A percentile compares a stretch with the other conserved stretches of the same genome.
These are phyloP conservation scores for Taenaris catops DNA, from an alignment of 2,888 invertebrate genomes.

Conservation along the genomic window DNA sequence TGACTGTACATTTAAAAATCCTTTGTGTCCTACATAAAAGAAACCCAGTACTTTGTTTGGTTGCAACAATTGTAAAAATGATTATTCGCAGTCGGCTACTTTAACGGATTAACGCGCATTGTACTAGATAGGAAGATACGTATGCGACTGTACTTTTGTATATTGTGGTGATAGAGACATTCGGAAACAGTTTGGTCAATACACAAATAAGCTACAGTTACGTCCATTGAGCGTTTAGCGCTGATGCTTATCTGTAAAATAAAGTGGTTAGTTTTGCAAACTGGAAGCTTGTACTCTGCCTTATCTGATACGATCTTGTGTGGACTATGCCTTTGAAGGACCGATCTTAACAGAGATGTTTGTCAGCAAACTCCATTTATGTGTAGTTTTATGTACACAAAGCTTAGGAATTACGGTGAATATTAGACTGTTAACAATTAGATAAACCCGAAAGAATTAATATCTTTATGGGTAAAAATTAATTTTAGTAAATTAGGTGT, in stretches of 20 bases:
- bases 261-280: slow-evolving; percentile 62
- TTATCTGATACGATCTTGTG: slow-evolving; percentile 30
- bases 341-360: slow-evolving; percentile 32
- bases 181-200: slow-evolving; percentile 43
- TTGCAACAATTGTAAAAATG: slow-evolving; percentile 53
- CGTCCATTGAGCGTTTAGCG: slow-evolving; percentile 57
- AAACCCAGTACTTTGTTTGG: slow-evolving; percentile 53
- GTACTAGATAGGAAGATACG: slow-evolving; percentile 28
- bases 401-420: too few species aligned
- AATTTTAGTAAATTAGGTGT: too few species aligned
- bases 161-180: slow-evolving; percentile 24
- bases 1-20: slow-evolving; percentile 34
- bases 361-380: slow-evolving; percentile 25
- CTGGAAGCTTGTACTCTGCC: slow-evolving; percentile 31
- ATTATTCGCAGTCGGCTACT: slow-evolving; percentile 64
- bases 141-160: slow-evolving; percentile 10
- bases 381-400: too few species aligned
- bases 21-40: slow-evolving; percentile 52
- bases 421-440: too few species aligned
- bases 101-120: slow-evolving; percentile 67
- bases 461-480: too few species aligned
- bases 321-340: slow-evolving; percentile 39
- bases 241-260: slow-evolving; percentile 73
- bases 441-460: too few species aligned
- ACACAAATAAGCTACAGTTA: slow-evolving; percentile 67